These are phyloP conservation scores for Dinocampus coccinellae DNA, from an alignment of 2,888 invertebrate species.

Conservation along the genomic window DNA sequence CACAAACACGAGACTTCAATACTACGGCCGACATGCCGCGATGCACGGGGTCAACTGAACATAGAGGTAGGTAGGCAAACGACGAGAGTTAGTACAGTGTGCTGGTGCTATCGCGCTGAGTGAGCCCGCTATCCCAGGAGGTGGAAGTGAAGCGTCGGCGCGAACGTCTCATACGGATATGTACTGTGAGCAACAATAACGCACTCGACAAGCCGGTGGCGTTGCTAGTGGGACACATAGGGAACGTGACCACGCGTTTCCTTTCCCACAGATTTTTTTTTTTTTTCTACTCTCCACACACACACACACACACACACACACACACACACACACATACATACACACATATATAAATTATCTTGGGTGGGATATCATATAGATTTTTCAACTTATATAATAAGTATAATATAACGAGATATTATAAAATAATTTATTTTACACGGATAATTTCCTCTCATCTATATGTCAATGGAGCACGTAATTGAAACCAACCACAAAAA, in stretches of 20 bases:
- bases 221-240: not conserved
- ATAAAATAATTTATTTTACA: not conserved
- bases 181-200: conserved; percentile 6
- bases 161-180: not conserved
- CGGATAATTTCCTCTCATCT: not conserved
- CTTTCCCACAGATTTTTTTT: conserved; percentile 17
- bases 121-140: not conserved
- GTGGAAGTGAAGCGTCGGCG: not conserved
- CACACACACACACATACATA: too few relatives aligned
- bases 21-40: conserved; percentile 66
- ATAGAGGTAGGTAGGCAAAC: conserved; percentile 44
- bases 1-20: conserved; percentile 43
- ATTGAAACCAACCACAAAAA: not conserved
- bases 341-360: not conserved
- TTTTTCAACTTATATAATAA: not conserved
- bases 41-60: conserved; percentile 69
- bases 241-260: conserved; percentile 14
- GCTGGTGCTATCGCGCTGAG: conserved; percentile 43
- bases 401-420: not conserved
- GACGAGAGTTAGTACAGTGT: conserved; percentile 47
- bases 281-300: not conserved
- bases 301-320: not conserved
- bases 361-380: not conserved
- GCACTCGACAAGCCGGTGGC: conserved; percentile 17
- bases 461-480: not conserved